phyloP scores from a whole-genome alignment of 1,140 invertebrate species.

The Dufourea novaeangliae region DNA sequence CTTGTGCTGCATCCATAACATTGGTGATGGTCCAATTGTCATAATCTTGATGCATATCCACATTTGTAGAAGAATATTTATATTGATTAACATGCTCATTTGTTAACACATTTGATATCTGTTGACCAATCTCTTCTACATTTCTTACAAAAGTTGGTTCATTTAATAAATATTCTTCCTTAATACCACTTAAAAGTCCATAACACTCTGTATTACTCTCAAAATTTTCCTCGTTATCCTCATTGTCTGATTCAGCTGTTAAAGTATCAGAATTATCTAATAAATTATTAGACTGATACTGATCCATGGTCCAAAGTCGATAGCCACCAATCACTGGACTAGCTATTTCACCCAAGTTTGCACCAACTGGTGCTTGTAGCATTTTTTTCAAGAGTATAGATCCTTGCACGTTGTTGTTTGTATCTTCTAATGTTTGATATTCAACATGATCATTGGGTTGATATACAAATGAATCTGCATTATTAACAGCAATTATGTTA shows the following conservation, averaged over 20 bases:
- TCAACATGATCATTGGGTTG: constrained; percentile 32
- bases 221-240: constrained; percentile 67
- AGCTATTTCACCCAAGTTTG: constrained; percentile 75
- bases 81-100: constrained; percentile 55
- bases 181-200: constrained; percentile 48
- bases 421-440: constrained; percentile 53
- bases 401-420: constrained; percentile 47
- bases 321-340: constrained; percentile 65
- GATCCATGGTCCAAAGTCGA: constrained; percentile 56
- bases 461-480: constrained; percentile 35
- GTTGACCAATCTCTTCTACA: constrained; percentile 46
- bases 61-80: constrained; percentile 53
- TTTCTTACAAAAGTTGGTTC: constrained; percentile 43
- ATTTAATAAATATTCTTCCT: constrained; percentile 52
- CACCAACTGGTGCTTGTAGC: constrained; percentile 78
- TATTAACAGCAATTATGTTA: constrained; percentile 37
- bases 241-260: constrained; percentile 75
- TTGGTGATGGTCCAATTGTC: constrained; percentile 70
- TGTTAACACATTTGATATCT: constrained; percentile 34
- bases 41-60: constrained; percentile 68
- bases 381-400: constrained; percentile 76
- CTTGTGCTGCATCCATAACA: constrained; percentile 54
- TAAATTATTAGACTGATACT: constrained; percentile 54
- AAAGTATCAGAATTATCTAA: constrained; percentile 77
- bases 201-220: constrained; percentile 54